Percentiles rank a stretch among this genome's conserved stretches.
Conservation (phyloP, 2,113 vertebrate genomes). For the Stercorarius parasiticus region DNA sequence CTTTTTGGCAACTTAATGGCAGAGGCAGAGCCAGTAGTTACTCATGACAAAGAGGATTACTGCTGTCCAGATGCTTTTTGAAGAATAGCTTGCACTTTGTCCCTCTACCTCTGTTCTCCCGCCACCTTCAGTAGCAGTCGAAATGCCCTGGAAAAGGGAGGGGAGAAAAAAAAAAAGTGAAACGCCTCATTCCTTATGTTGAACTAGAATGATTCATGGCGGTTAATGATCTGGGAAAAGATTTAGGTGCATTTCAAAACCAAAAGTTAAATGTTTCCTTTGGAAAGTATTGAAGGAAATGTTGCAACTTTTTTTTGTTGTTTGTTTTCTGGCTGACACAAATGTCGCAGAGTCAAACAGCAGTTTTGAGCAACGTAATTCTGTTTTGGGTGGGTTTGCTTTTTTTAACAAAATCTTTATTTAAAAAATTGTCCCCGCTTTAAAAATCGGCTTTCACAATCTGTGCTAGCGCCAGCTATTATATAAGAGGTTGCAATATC, state of each 20-base stretch:
- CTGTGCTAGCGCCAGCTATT: not conserved
- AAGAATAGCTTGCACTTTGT: not conserved
- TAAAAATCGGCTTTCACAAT: not conserved
- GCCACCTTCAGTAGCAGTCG: not conserved
- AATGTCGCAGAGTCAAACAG: not conserved
- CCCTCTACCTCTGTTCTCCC: not conserved
- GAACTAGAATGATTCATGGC: not conserved
- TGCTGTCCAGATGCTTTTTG: not conserved
- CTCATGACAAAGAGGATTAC: not conserved
- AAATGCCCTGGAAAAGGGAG: not conserved
- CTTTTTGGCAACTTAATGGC: not conserved
- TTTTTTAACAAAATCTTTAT: not conserved
- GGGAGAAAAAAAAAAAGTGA: not conserved
- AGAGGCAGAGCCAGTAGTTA: not conserved
- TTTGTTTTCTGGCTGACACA: not conserved
- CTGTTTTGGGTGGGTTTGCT: not conserved
- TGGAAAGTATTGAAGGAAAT: not conserved
- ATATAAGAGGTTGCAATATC: not conserved
- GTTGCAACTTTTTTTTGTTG: not conserved
- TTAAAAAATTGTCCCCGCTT: not conserved
- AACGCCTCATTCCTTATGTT: not conserved
- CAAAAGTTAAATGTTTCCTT: not conserved
- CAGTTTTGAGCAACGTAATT: not conserved
- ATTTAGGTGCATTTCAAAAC: not conserved
- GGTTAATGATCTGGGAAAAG: not conserved